These are phyloP conservation scores for Orientallactaga bullata DNA, from an alignment of 2,113 vertebrate species.

Conservation along the genomic window DNA sequence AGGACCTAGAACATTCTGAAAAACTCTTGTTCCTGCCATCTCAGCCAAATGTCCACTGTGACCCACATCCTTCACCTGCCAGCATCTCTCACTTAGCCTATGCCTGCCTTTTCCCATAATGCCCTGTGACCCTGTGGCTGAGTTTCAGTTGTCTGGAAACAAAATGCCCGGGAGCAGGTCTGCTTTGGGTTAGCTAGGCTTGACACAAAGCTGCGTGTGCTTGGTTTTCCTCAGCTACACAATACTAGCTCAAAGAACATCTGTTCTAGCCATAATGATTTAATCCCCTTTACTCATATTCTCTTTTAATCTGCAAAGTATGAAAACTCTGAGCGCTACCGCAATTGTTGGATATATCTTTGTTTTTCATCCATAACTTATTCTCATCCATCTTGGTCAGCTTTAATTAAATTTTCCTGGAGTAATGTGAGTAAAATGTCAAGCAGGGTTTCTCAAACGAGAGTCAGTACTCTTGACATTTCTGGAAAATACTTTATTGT, in stretches of 20 bases:
- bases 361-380: background rate
- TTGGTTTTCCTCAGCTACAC: background rate
- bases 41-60: background rate
- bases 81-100: background rate
- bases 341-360: background rate
- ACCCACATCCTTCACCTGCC: background rate
- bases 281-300: background rate
- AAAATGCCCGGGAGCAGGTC: background rate
- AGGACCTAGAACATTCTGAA: background rate
- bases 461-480: background rate
- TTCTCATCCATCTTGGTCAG: background rate
- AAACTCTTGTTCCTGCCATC: too few species aligned
- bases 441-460: background rate
- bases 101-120: background rate
- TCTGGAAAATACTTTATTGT: background rate
- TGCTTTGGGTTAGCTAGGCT: background rate
- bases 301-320: background rate
- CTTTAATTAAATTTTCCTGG: background rate
- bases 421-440: background rate
- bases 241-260: background rate
- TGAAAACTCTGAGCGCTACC: background rate
- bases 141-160: background rate
- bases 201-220: background rate
- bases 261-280: background rate
- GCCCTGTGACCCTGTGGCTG: background rate